A percentile compares a stretch with the other conserved stretches of the same genome.
These are phyloP conservation scores for Lordiphosa clarofinis DNA, from an alignment of 1,140 invertebrate genomes.

Conservation along the genomic window DNA sequence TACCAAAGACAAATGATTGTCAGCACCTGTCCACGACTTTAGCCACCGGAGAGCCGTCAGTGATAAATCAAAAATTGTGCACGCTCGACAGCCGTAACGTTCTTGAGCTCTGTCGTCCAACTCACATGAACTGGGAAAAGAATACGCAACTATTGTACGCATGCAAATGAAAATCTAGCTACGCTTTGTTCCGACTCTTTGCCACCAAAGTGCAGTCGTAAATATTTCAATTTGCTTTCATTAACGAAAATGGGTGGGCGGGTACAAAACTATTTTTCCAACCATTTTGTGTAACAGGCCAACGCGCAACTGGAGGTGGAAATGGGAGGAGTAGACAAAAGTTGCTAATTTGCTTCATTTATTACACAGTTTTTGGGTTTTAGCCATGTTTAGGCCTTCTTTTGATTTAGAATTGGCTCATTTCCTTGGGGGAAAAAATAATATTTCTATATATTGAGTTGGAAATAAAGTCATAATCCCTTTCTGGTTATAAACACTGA, in stretches of 20 bases:
- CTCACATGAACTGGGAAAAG: slow-evolving; percentile 2
- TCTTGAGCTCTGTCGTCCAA: slow-evolving; percentile 40
- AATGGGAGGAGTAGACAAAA: too few species aligned
- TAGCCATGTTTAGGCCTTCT: too few species aligned
- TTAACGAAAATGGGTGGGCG: slow-evolving; percentile 42
- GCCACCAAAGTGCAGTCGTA: slow-evolving; percentile 64
- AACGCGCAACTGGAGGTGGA: too few species aligned
- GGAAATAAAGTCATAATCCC: too few species aligned
- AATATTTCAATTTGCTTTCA: slow-evolving; percentile 69
- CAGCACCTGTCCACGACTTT: slow-evolving; percentile 20
- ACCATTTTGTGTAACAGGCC: neutral
- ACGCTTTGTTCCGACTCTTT: slow-evolving; percentile 25
- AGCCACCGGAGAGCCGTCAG: slow-evolving; percentile 25
- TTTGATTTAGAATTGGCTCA: too few species aligned
- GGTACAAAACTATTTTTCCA: slow-evolving; percentile 11
- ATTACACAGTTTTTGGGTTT: too few species aligned
- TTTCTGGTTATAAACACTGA: too few species aligned
- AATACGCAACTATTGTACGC: neutral
- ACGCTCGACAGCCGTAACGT: slow-evolving; percentile 27
- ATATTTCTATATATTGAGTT: too few species aligned
- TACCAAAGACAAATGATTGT: slow-evolving; percentile 61
- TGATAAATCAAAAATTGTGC: slow-evolving; percentile 67
- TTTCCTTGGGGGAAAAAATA: too few species aligned
- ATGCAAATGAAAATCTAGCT: slow-evolving; percentile 59
- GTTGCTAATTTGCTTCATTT: too few species aligned